A percentile compares a stretch with the other conserved stretches of the same genome.
These are phyloP conservation scores for Anguilla marmorata DNA, from an alignment of 2,797 vertebrate genomes.

Conservation along the genomic window DNA sequence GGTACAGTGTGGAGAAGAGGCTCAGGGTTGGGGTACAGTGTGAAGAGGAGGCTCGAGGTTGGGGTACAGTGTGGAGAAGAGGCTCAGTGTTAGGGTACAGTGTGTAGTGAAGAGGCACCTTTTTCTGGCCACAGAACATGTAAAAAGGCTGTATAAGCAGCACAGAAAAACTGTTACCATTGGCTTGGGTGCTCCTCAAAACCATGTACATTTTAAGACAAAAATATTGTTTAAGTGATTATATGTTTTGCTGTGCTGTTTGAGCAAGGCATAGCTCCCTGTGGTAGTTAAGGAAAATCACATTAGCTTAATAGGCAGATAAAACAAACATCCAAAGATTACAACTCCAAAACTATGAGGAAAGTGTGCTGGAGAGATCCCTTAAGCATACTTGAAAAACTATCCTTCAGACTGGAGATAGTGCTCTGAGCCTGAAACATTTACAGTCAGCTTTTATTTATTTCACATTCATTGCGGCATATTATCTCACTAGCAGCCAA, in stretches of 20 bases:
- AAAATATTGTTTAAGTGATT: neutral
- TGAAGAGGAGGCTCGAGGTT: too few relatives aligned
- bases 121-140: neutral
- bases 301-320: neutral
- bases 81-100: neutral
- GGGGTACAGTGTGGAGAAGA: neutral
- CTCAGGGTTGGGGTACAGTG: too few relatives aligned
- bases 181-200: neutral
- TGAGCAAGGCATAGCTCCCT: neutral
- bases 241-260: neutral
- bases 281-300: neutral
- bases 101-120: neutral
- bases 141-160: neutral
- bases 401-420: neutral
- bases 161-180: neutral
- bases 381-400: neutral
- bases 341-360: neutral
- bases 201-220: neutral
- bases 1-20: too few relatives aligned
- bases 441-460: neutral
- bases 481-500: neutral
- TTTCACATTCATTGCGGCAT: neutral
- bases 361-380: neutral
- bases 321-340: slow-evolving; percentile 20
- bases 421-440: neutral